These are phyloP conservation scores for Cromileptes altivelis DNA, from an alignment of 2,113 vertebrate species.

Conservation along the genomic window DNA sequence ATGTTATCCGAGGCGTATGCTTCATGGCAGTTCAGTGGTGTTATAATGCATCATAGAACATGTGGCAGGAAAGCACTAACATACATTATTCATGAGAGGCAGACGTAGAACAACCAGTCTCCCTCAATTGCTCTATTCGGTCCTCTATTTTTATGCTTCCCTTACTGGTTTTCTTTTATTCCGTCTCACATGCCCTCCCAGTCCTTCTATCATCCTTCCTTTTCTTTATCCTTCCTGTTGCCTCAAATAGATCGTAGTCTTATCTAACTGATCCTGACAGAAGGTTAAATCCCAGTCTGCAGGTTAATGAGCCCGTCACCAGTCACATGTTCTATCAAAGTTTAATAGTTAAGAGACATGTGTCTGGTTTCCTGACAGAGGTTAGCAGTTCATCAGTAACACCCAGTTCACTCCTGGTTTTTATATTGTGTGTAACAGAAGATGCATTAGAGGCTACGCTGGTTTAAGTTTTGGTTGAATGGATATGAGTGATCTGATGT, in stretches of 20 bases:
- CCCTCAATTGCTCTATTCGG: neutral
- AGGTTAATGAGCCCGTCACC: neutral
- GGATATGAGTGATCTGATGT: neutral
- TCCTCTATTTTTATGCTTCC: conserved; percentile 49
- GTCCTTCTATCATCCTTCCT: neutral
- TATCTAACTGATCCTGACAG: neutral
- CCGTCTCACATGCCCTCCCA: neutral
- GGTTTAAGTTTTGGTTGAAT: neutral
- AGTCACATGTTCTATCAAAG: neutral
- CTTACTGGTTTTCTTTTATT: neutral
- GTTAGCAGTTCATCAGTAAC: too few relatives aligned
- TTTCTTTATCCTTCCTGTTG: neutral
- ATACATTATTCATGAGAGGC: conserved; percentile 65
- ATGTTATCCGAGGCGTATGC: neutral
- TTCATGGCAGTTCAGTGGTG: neutral
- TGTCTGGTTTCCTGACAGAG: neutral
- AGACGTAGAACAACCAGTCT: conserved; percentile 16
- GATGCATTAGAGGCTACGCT: too few relatives aligned
- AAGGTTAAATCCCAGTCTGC: neutral
- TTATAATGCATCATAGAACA: conserved; percentile 35
- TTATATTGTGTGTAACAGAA: neutral
- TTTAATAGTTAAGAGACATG: neutral
- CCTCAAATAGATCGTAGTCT: neutral
- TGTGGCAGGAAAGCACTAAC: conserved; percentile 25
- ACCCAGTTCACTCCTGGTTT: too few relatives aligned